Conservation (phyloP, 2,888 invertebrate genomes). For the Acanthosepion lycidas region DNA sequence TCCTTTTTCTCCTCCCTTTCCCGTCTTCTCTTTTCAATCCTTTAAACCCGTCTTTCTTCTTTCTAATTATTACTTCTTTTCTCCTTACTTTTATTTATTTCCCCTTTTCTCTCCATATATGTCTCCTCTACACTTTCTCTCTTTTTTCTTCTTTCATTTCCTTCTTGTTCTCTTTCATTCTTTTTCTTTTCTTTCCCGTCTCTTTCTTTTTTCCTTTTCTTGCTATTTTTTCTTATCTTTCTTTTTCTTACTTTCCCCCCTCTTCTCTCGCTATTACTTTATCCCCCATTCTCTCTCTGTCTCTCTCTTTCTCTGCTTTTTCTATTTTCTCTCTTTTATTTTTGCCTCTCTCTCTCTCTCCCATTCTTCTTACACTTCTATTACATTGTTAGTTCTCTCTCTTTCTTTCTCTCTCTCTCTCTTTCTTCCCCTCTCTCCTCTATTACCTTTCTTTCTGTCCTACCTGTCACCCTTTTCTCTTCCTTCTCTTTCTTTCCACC, state of each 20-base stretch:
- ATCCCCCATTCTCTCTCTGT: no score
- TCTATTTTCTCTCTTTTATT: no score
- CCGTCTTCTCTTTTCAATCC: not conserved
- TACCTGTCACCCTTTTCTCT: not conserved
- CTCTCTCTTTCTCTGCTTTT: no score
- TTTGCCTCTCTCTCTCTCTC: not conserved
- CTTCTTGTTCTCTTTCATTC: not conserved
- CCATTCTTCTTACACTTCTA: not conserved
- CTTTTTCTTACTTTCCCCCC: not conserved
- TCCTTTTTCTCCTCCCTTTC: not conserved
- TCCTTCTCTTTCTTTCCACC: not conserved
- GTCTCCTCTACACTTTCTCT: not conserved
- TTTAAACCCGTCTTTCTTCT: not conserved
- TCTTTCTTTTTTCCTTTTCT: not conserved
- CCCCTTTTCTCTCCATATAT: not conserved
- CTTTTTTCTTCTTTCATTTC: not conserved
- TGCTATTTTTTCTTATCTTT: not conserved
- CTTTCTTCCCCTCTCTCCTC: not conserved
- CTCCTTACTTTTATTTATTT: not conserved
- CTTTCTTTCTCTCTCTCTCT: not conserved
- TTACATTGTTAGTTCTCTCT: not conserved
- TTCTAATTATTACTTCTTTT: not conserved
- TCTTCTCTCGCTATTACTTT: no score
- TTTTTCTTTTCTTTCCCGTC: not conserved
- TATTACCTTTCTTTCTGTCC: not conserved